Conservation (phyloP, 2,888 invertebrate genomes). For the Blastobasis adustella region DNA sequence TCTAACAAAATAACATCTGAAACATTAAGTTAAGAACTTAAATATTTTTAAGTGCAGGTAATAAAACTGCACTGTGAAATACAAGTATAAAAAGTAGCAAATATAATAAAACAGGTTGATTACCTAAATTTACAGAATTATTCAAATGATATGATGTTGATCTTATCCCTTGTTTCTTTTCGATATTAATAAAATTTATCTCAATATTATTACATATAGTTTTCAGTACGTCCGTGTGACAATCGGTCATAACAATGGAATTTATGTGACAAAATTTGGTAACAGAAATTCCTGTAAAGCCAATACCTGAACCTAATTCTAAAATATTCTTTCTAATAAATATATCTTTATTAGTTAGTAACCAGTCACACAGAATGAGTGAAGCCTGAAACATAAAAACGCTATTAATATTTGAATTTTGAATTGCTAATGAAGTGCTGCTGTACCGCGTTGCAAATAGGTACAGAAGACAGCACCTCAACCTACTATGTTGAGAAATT, state of each 20-base stretch:
- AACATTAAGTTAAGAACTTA: background rate
- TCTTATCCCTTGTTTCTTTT: slow-evolving; percentile 12
- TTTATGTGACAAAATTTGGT: slow-evolving; percentile 70
- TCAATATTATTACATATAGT: slow-evolving; percentile 77
- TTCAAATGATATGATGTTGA: too few species aligned
- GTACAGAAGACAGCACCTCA: too few species aligned
- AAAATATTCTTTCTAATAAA: slow-evolving; percentile 75
- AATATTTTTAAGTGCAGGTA: too few species aligned
- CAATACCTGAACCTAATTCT: slow-evolving; percentile 87
- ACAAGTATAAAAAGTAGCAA: too few species aligned
- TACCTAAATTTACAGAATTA: too few species aligned
- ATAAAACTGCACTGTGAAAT: too few species aligned
- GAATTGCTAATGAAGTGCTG: too few species aligned
- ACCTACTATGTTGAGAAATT: too few species aligned
- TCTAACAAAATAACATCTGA: slow-evolving; percentile 46
- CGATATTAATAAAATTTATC: slow-evolving; percentile 66
- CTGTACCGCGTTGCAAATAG: too few species aligned
- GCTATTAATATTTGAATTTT: too few species aligned
- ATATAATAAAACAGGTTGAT: too few species aligned
- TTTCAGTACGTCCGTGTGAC: slow-evolving; percentile 78
- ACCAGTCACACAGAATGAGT: slow-evolving; percentile 82
- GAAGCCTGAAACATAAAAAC: slow-evolving; percentile 74
- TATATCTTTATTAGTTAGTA: slow-evolving; percentile 65
- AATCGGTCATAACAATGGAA: slow-evolving; percentile 79
- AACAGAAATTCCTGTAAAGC: slow-evolving; percentile 80